Evolutionary conservation across 2,888 invertebrate species (phyloP), one percentile per base, ranked within the genome.

Genomic region (Rhabditoides inermis): DNA sequence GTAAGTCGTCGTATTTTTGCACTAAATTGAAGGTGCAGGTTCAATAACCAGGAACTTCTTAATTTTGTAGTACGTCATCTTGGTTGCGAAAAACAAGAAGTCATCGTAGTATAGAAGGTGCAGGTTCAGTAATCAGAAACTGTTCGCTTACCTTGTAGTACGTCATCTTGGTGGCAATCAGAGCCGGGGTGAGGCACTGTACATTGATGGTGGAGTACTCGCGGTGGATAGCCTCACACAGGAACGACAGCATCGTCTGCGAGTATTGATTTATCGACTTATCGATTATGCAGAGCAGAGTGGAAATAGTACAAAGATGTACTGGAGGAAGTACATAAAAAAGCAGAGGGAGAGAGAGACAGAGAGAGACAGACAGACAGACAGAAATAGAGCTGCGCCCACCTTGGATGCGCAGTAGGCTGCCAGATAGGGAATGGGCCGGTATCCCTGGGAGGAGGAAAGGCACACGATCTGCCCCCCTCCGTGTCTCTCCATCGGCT

Each of bases 141-240:
- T 20, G 20, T 18, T 40, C 22, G 1, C 53, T 51, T 41, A 69
- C 70, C 58, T 63, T 62, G 47, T 73, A 73, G 49, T 73, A 71
- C n/a, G 70, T 72, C 73, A 73, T 73, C 45, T 73, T 73, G 3
- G 73, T 73, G 45, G 73, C 73, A 20, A 73, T 67, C 41, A 73
- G 53, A 5, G 72, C 72, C 18, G 73, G 73, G 7, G 69, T 73
- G 40, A 73, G 58, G 35, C 68, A 69, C 53, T 73, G 73, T 7
- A 75, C 73, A 23, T 53, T 53, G 45, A 73, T 69, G 5, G 68
- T 66, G 15, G 60, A 53, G 58, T 74, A 72, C 51, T 73, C 73
- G 18, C 72, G 62, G 49, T 74, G 68, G 40, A 72, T 69, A 27
- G 58, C 56, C 44, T 73, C 73, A 36, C 65, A 65, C 1, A 73